phyloP scores from a whole-genome alignment of 2,113 vertebrate species.

The Melanocharis versteri region DNA sequence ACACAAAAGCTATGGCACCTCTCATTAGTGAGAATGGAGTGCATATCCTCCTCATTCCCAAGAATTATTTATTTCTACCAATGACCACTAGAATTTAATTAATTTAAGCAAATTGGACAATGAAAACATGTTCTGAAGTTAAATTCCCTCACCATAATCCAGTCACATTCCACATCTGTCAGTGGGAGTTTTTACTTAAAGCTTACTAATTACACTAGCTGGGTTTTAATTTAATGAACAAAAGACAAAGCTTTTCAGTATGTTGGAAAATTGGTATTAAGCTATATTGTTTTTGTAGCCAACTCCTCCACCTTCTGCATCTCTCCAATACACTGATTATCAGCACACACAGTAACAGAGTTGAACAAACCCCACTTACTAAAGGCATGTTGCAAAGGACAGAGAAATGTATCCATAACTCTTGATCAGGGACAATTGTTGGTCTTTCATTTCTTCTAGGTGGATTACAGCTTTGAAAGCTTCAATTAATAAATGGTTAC shows the following conservation, averaged over 20 bases:
- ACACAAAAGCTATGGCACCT: neutral
- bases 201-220: neutral
- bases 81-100: neutral
- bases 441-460: slow-evolving; percentile 66
- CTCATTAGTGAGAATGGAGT: neutral
- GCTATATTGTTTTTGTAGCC: neutral
- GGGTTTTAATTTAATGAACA: neutral
- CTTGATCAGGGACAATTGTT: neutral
- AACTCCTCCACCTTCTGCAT: neutral
- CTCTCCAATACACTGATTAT: neutral
- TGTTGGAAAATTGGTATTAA: neutral
- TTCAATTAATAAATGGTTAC: slow-evolving; percentile 88
- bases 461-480: slow-evolving; percentile 85
- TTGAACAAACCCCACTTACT: neutral
- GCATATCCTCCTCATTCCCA: neutral
- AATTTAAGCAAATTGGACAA: neutral
- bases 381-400: neutral
- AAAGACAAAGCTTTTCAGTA: neutral
- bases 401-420: neutral
- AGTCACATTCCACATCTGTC: neutral
- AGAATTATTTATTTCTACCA: neutral
- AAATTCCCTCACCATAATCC: neutral
- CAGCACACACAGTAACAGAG: neutral
- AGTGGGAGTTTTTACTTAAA: neutral
- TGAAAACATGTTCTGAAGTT: neutral